Conservation (phyloP, 2,888 invertebrate species). For the Platycheirus albimanus region DNA sequence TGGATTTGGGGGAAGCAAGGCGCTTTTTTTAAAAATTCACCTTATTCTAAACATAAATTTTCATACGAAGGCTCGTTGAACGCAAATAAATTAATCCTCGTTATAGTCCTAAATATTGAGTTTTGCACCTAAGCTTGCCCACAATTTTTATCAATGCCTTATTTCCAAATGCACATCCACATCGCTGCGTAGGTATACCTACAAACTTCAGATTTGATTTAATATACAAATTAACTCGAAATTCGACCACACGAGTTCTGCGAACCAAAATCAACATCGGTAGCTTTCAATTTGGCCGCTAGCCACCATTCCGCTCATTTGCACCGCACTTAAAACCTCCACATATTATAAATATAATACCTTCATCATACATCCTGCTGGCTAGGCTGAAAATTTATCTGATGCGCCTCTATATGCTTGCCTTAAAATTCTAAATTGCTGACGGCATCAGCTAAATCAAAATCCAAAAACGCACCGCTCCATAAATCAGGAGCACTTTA, state of each 20-base stretch:
- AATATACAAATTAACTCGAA: conserved; percentile 34
- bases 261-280: conserved; percentile 55
- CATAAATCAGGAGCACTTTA: conserved; percentile 67
- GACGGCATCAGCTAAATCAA: conserved; percentile 48
- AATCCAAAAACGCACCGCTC: conserved; percentile 58
- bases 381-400: conserved; percentile 13
- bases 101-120: no score
- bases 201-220: conserved; percentile 23
- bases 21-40: no score
- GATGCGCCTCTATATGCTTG: not conserved
- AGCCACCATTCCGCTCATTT: conserved; percentile 34
- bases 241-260: conserved; percentile 47
- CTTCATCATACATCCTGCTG: conserved; percentile 4
- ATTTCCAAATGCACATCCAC: not conserved
- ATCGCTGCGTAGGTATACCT: no score
- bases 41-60: no score
- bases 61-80: no score
- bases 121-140: not conserved
- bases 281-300: conserved; percentile 53
- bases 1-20: no score
- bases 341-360: conserved; percentile 13
- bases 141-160: not conserved
- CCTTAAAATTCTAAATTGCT: conserved; percentile 28
- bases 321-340: conserved; percentile 24
- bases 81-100: no score